Percentiles rank a stretch among this genome's conserved stretches.
Conservation (phyloP, 2,888 invertebrate species). For the Gnatocerus cornutus region DNA sequence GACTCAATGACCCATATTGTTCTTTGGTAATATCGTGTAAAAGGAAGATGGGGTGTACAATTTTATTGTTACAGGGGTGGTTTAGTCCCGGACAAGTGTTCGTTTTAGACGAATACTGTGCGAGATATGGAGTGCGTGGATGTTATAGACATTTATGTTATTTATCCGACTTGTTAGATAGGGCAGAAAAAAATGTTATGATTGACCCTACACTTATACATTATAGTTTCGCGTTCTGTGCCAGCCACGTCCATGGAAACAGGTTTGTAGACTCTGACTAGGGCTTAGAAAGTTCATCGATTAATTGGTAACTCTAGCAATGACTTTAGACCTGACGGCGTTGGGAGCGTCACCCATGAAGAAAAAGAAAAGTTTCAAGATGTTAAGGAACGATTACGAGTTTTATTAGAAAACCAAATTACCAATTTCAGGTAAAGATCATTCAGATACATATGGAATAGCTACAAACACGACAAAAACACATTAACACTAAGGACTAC, state of each 20-base stretch:
- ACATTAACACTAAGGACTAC: conserved; percentile 39
- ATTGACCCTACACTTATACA: conserved; percentile 99
- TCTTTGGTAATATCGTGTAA: conserved; percentile 81
- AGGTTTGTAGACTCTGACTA: conserved; percentile 77
- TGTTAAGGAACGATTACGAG: conserved; percentile 94
- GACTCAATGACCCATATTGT: conserved; percentile 98
- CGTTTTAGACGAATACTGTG: conserved; percentile 98
- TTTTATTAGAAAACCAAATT: conserved; percentile 96
- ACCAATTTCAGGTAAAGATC: conserved; percentile 92
- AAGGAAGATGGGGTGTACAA: conserved; percentile 1
- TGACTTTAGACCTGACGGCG: conserved; percentile 93
- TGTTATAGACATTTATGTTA: conserved; percentile 98
- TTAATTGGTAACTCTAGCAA: conserved; percentile 71
- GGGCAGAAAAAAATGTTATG: conserved; percentile 93
- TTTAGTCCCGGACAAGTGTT: conserved; percentile 99
- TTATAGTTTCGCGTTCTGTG: conserved; percentile 99
- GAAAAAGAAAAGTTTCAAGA: conserved; percentile 99
- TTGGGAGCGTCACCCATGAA: conserved; percentile 98
- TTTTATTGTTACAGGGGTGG: conserved; percentile 87
- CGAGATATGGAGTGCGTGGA: conserved; percentile 96
- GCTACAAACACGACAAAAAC: conserved; percentile 47
- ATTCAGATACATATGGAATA: conserved; percentile 41
- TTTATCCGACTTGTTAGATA: conserved; percentile 93
- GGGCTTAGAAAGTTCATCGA: conserved; percentile 58
- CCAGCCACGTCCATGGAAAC: conserved; percentile 99